A percentile compares a stretch with the other conserved stretches of the same genome.
Conservation (phyloP, 2,888 invertebrate genomes). For the Lydus trimaculatus region DNA sequence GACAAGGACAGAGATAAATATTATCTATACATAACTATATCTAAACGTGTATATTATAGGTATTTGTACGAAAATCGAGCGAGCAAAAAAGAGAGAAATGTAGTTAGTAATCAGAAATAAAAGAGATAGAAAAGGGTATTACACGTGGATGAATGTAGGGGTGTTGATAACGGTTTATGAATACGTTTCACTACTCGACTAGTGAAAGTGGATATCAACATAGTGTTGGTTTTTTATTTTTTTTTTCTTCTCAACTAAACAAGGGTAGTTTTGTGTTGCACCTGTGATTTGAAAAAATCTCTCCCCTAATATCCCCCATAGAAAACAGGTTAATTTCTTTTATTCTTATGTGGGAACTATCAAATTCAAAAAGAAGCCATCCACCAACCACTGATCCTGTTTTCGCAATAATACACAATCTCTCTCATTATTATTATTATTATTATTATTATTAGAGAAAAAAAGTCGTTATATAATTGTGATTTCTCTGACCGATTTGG, state of each 20-base stretch:
- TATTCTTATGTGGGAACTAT: constrained; percentile 54
- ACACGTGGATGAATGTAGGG: not conserved
- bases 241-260: no score
- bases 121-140: not conserved
- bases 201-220: constrained; percentile 2
- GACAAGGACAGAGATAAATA: not conserved
- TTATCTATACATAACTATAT: not conserved
- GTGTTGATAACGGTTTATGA: not conserved
- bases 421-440: not conserved
- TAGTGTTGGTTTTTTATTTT: no score
- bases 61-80: not conserved
- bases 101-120: not conserved
- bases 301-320: constrained; percentile 28
- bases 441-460: no score
- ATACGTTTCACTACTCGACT: not conserved
- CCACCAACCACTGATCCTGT: not conserved
- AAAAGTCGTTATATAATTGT: not conserved
- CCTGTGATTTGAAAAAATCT: constrained; percentile 31
- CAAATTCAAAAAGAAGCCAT: constrained; percentile 28
- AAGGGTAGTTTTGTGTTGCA: not conserved
- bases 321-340: constrained; percentile 54
- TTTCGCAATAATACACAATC: not conserved
- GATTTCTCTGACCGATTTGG: not conserved
- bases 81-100: not conserved
- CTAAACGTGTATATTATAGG: not conserved